Base-by-base conservation (phyloP, 2,113 vertebrate genomes). In the Poeciliopsis retropinna region DNA sequence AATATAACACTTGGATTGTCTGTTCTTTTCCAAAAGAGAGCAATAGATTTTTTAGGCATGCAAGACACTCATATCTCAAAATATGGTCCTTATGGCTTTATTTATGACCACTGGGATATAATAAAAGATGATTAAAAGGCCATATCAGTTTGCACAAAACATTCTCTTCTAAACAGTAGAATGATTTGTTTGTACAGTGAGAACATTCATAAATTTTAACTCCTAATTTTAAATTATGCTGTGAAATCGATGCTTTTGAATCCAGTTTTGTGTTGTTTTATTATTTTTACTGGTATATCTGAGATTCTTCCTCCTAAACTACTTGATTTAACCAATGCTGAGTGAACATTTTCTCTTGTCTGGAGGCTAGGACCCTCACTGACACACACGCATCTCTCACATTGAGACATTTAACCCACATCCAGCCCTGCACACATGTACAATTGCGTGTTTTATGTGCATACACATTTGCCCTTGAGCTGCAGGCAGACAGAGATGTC, bases 381-480 rank as follows among this genome's bases (percentile, higher is more conserved):
- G 75, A 79, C 77, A 76, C 67, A 60, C 79, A 76, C 64, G 61
- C 75, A 44, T 78, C 62, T 39, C 27, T 6, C 44, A 47, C 44
- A 47, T 37, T 3, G 66, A 78, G 70, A 83, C 72, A 60, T 65
- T 34, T 81, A 91, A 81, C 84, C 82, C 73, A 86, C 84, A 85
- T 86, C 81, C 76, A 74, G 27, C 1, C 19, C 22, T 25, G 63
- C 72, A 72, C 57, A 39, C 37, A 5, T 25, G 32, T 28, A 60
- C 72, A 39, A 66, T 27, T 41, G 57, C 64, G 8, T 12, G 41
- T 34, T 31, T 74, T 70, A 71, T 61, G 17, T 3, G 30, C 67
- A 22, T 67, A 44, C 76, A 76, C 76, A 81, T 25, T 27, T 85
- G 85, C 80, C 87, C 89, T 85, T 85, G 79, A 87, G 91, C 89